These are phyloP conservation scores for Nycteola revayana DNA, from an alignment of 2,888 invertebrate species.

Conservation along the genomic window DNA sequence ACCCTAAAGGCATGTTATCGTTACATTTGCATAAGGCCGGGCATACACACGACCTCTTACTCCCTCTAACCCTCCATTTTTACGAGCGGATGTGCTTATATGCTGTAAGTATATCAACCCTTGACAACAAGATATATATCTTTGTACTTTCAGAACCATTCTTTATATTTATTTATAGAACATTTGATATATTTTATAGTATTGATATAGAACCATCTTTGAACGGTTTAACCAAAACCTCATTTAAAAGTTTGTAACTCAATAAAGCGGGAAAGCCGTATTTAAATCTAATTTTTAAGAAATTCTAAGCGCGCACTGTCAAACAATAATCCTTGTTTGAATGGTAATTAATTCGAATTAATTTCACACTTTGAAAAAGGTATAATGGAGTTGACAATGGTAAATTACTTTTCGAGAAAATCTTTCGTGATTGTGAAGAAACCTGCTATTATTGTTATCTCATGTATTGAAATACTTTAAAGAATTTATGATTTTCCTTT, in stretches of 20 bases:
- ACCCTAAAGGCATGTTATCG: slow-evolving; percentile 76
- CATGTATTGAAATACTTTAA: slow-evolving; percentile 10
- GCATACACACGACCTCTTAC: slow-evolving; percentile 50
- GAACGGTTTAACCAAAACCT: slow-evolving; percentile 33
- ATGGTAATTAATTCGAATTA: slow-evolving; percentile 72
- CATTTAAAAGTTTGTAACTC: slow-evolving; percentile 42
- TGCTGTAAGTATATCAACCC: slow-evolving; percentile 40
- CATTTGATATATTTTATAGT: slow-evolving; percentile 5
- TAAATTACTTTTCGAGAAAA: slow-evolving; percentile 37
- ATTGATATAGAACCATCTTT: slow-evolving; percentile 1
- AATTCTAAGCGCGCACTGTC: slow-evolving; percentile 53
- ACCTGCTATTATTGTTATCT: slow-evolving; percentile 24
- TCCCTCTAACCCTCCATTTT: slow-evolving; percentile 61
- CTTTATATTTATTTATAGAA: slow-evolving; percentile 15
- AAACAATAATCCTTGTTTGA: slow-evolving; percentile 73
- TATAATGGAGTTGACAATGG: slow-evolving; percentile 53
- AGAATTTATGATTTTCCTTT: slow-evolving; percentile 19
- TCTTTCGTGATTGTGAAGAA: slow-evolving; percentile 35
- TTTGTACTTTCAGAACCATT: slow-evolving; percentile 6
- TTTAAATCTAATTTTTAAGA: slow-evolving; percentile 54
- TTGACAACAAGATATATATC: slow-evolving; percentile 35
- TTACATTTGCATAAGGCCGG: slow-evolving; percentile 74
- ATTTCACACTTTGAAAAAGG: slow-evolving; percentile 54
- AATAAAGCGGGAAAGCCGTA: slow-evolving; percentile 50
- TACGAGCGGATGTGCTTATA: slow-evolving; percentile 56